A percentile compares a stretch with the other conserved stretches of the same genome.
Conservation (phyloP, 2,888 invertebrate genomes). For the Ochlodes sylvanus region DNA sequence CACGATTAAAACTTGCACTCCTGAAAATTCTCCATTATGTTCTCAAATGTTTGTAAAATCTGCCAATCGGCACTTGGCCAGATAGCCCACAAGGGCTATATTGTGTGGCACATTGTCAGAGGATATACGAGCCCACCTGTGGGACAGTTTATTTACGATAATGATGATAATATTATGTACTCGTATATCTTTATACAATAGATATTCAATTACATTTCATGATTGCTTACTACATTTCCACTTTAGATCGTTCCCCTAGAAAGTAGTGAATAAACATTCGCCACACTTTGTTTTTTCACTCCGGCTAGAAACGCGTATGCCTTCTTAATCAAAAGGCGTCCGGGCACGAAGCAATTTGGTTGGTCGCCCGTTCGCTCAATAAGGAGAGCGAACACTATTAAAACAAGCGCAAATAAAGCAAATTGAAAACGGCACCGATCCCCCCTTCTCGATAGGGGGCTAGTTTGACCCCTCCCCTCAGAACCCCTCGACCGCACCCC, state of each 20-base stretch:
- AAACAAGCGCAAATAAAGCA: constrained; percentile 84
- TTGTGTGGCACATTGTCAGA: no score
- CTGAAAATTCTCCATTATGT: no score
- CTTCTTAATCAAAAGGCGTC: constrained; percentile 81
- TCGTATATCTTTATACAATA: background rate
- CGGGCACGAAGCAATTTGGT: constrained; percentile 83
- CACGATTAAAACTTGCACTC: no score
- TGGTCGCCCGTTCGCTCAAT: constrained; percentile 76
- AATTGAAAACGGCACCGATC: constrained; percentile 80
- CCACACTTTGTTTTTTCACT: constrained; percentile 68
- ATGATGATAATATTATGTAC: no score
- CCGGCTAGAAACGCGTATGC: constrained; percentile 58
- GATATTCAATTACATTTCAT: constrained; percentile 4
- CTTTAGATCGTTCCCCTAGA: constrained; percentile 39
- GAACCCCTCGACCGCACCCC: constrained; percentile 53
- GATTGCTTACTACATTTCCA: constrained; percentile 1
- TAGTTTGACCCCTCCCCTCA: constrained; percentile 49
- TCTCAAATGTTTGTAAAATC: no score
- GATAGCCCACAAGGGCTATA: no score
- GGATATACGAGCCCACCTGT: no score
- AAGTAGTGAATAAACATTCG: constrained; percentile 48
- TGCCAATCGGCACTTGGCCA: no score
- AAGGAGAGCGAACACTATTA: constrained; percentile 82
- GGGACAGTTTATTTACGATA: no score
- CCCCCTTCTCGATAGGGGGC: constrained; percentile 59